These are phyloP conservation scores for Falco biarmicus DNA, from an alignment of 2,797 vertebrate species.

Conservation along the genomic window DNA sequence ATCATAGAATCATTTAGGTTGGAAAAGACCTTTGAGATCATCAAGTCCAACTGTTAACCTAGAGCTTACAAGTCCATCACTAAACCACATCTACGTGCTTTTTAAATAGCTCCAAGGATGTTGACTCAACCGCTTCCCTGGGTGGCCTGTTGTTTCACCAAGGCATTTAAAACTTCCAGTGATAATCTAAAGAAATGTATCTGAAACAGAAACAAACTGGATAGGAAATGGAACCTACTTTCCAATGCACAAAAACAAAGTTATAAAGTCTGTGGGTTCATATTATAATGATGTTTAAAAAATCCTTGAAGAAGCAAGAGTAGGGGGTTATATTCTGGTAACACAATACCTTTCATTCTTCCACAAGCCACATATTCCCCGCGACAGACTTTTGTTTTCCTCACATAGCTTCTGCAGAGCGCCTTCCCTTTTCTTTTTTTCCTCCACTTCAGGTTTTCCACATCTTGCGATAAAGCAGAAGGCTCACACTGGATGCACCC, in stretches of 20 bases:
- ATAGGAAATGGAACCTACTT: not conserved
- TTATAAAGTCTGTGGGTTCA: not conserved
- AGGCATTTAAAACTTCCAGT: not conserved
- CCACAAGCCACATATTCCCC: not conserved
- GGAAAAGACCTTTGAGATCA: too few relatives aligned
- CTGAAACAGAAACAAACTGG: not conserved
- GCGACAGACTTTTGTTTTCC: not conserved
- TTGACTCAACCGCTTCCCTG: too few relatives aligned
- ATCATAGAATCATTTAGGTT: too few relatives aligned
- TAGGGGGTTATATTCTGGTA: not conserved
- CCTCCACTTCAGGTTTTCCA: not conserved
- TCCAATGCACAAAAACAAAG: not conserved
- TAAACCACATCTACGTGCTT: too few relatives aligned
- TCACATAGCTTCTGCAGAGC: not conserved
- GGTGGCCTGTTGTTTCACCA: not conserved
- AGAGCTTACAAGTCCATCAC: too few relatives aligned
- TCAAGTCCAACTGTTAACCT: too few relatives aligned
- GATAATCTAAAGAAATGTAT: not conserved
- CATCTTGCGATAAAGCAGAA: not conserved
- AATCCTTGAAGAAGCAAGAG: not conserved
- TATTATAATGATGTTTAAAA: not conserved
- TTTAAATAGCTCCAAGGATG: too few relatives aligned
- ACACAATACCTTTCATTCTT: not conserved
- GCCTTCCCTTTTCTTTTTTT: not conserved
- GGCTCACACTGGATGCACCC: not conserved